Base-by-base conservation (phyloP, 2,888 invertebrate species). In the Heliconius ethilla region DNA sequence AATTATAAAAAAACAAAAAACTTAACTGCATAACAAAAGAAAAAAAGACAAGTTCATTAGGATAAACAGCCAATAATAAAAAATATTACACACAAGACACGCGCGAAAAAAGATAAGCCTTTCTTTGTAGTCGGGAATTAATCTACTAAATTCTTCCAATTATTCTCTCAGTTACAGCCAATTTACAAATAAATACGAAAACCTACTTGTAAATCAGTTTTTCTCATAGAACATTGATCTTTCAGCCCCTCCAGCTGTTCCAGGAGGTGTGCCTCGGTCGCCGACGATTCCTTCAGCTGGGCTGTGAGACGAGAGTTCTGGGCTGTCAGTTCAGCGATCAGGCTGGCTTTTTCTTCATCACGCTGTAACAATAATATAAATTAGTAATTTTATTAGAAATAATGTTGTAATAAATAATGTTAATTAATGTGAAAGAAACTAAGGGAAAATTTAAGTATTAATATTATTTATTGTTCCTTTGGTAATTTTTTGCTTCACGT, bases 231-330 rank as follows among this genome's bases (percentile, higher is more conserved):
- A 86, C 97, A 97, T 90, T 98, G 98, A 89, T 98, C 98, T 85
- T 97, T 96, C 65, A 98, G 94, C 63, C 96, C 96, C 84, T 97
- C 97, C 59, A 99, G 95, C 92, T 99, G 98, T 76, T 96, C 95
- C 82, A 96, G 95, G 77, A 99, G 95, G 86, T 97, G 97, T 78
- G 97, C 96, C 91, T 98, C 98, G 73, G 96, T 96, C 81, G 96
- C 96, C 72, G 97, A 96, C 7, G 97, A 97, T 91, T 98, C 97
- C 90, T 97, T 97, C 78, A 99, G 95, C 91, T 98, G 98, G 75
- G 96, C 95, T 13, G 98, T 97, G 72, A 99, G 95, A 81, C 98
- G 95, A 78, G 97, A 96, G 91, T 99, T 99, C 92, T 99, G 99
- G 80, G 98, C 97, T 45, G 97, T 97, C 81, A 99, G 95, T 92